These are phyloP conservation scores for Amphilophus citrinellus DNA, from an alignment of 2,113 vertebrate species.

Conservation along the genomic window DNA sequence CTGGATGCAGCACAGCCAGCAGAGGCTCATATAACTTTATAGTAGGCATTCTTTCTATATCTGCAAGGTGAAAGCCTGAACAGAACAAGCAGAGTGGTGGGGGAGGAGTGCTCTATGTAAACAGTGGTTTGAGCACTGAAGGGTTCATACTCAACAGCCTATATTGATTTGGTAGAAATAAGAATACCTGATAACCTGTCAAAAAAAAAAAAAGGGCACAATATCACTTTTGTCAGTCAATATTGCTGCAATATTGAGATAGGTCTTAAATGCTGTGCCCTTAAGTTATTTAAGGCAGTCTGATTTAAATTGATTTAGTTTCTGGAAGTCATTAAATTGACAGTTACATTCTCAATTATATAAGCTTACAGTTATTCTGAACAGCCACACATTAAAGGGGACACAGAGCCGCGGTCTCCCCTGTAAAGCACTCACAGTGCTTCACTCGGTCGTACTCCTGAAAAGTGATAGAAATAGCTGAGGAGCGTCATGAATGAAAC, in stretches of 20 bases:
- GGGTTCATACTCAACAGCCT: slow-evolving; percentile 8
- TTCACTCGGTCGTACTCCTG: background rate
- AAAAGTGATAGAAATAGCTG: slow-evolving; percentile 29
- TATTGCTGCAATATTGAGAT: background rate
- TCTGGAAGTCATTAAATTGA: background rate
- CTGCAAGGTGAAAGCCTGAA: slow-evolving; percentile 54
- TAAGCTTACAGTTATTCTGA: background rate
- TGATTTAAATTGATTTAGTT: background rate
- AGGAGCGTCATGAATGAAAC: slow-evolving; percentile 24
- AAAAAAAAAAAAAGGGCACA: no score
- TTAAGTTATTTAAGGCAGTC: background rate
- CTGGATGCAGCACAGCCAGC: slow-evolving; percentile 24
- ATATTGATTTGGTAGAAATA: slow-evolving; percentile 4
- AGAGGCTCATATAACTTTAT: slow-evolving; percentile 54
- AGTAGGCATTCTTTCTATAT: slow-evolving; percentile 46
- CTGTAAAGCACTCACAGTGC: background rate
- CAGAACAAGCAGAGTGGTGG: slow-evolving; percentile 24
- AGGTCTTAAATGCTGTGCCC: background rate
- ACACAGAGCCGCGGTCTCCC: background rate
- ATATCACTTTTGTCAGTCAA: background rate
- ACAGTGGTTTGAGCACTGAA: background rate
- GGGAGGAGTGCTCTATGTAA: slow-evolving; percentile 13
- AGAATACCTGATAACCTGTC: slow-evolving; percentile 5
- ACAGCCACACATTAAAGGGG: background rate
- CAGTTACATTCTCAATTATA: background rate